Conservation (phyloP, 92 coral and sea anemone genomes). For the Paragorgia papillata region DNA sequence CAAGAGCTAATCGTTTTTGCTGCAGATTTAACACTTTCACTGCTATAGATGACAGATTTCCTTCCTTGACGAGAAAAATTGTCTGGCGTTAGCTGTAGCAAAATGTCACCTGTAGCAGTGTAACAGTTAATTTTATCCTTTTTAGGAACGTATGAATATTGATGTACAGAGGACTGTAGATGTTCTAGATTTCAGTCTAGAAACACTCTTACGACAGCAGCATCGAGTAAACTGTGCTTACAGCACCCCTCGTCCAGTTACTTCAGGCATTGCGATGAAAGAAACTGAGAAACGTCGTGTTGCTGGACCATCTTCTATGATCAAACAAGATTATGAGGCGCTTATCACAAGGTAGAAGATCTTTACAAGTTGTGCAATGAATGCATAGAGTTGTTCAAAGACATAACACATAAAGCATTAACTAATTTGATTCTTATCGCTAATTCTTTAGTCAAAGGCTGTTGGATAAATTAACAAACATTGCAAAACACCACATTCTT, state of each 20-base stretch:
- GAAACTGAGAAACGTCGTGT: conserved; percentile 75
- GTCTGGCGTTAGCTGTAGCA: too few relatives aligned
- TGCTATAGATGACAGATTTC: too few relatives aligned
- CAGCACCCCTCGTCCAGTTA: conserved; percentile 81
- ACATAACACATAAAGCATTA: too few relatives aligned
- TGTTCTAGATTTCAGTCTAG: conserved; percentile 73
- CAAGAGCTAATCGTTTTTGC: too few relatives aligned
- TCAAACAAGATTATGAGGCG: conserved; percentile 8
- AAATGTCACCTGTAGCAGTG: too few relatives aligned
- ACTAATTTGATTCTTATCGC: too few relatives aligned
- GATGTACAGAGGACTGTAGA: neutral
- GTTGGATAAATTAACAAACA: conserved; percentile 35
- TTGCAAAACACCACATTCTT: conserved; percentile 41
- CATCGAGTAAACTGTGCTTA: conserved; percentile 67
- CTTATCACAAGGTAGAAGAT: conserved; percentile 12
- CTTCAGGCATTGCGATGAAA: conserved; percentile 71
- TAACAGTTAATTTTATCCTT: too few relatives aligned
- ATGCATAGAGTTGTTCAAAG: too few relatives aligned
- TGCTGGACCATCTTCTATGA: conserved; percentile 74
- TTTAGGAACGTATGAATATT: neutral
- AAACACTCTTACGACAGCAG: conserved; percentile 77
- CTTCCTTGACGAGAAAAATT: too few relatives aligned
- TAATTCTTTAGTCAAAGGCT: conserved; percentile 23
- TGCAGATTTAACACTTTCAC: too few relatives aligned
- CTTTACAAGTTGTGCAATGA: neutral